Evolutionary conservation across 2,888 invertebrate species (phyloP), one percentile per base, ranked within the genome.

Genomic region (Kuschelorhynchus macadamiae): DNA sequence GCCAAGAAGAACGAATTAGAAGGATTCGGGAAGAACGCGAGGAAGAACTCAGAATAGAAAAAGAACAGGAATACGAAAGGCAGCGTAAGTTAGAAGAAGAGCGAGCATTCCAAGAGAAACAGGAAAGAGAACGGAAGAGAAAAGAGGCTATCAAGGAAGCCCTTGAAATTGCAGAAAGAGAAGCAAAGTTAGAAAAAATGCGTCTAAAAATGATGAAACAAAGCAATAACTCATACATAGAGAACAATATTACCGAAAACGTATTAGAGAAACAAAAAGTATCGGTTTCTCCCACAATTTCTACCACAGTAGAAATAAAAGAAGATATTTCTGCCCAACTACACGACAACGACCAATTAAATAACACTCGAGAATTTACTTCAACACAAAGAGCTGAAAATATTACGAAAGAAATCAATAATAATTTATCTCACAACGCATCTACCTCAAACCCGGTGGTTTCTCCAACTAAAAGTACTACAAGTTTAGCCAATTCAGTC

Each of bases 91-190:
- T 94, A 77, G 87, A 89, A 72, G 96, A 96, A 80, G 89, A 90
- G 69, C 86, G 87, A 56, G 83, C 86, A 71, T 82, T 87, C 12
- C 86, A 88, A 76, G 91, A 93, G 75, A 91, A 91, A 74, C 88
- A 92, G 83, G 87, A 91, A 71, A 86, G 88, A 39, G 91, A 94
- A 78, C 87, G 89, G 76, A 89, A 89, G 72, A 90, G 93, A 81
- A 88, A 92, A 57, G 90, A 92, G 79, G 88, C 90, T 1, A 87
- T 96, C 81, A 87, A 91, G 76, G 90, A 91, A 79, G 93, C 94
- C 0, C 86, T 96, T 42, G 91, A 92, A 77, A 89, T 90, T 36
- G 90, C 90, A 0, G 87, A 89, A 74, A 86, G 84, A 60, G 80
- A 84, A 65, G 93, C 93, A 0, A 89, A 88, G 74, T 84, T 88